phyloP scores from a whole-genome alignment of 2,888 invertebrate species.

The Cancer borealis region DNA sequence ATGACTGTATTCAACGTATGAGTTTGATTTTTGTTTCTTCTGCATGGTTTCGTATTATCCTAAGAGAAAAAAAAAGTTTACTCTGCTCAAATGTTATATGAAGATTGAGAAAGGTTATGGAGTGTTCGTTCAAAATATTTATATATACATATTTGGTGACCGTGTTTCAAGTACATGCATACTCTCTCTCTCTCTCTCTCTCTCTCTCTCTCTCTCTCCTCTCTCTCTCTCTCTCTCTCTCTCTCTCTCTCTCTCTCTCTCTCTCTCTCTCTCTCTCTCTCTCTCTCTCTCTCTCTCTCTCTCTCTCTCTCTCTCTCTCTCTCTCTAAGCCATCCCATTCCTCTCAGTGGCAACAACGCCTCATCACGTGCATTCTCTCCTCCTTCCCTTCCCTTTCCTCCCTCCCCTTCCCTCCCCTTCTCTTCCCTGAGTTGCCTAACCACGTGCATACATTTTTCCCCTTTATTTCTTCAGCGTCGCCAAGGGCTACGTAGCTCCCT shows the following conservation, averaged over 20 bases:
- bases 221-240: background rate
- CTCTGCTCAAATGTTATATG: no score
- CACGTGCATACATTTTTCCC: slow-evolving; percentile 46
- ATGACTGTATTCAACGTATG: background rate
- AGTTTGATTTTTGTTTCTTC: background rate
- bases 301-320: background rate
- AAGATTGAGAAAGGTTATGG: no score
- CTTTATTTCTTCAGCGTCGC: slow-evolving; percentile 14
- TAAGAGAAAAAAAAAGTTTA: no score
- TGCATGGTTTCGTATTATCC: background rate
- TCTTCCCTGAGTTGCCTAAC: background rate
- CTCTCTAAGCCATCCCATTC: background rate
- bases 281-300: background rate
- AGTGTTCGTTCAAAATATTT: no score
- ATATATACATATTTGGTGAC: background rate
- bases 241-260: background rate
- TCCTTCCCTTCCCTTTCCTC: background rate
- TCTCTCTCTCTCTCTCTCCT: background rate
- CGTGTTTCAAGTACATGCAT: background rate
- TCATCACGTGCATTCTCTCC: slow-evolving; percentile 44
- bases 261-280: background rate
- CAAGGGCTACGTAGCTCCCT: background rate
- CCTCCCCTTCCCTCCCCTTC: background rate
- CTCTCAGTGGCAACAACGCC: slow-evolving; percentile 47
- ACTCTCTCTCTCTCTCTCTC: background rate